Percentiles rank a stretch among this genome's conserved stretches.
These are phyloP conservation scores for Passer domesticus DNA, from an alignment of 2,113 vertebrate genomes.

Conservation along the genomic window DNA sequence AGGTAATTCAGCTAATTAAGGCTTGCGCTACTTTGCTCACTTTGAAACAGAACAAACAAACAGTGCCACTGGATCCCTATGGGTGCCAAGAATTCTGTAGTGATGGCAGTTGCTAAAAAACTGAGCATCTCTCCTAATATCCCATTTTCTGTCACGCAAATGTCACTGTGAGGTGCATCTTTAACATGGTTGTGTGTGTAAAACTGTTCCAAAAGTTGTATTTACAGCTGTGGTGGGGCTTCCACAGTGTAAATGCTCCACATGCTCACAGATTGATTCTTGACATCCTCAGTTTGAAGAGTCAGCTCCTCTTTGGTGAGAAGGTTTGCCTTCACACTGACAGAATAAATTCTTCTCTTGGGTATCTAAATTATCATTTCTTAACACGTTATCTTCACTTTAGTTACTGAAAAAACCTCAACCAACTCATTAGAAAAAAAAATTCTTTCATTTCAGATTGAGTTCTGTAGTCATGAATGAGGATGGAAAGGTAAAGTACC, in stretches of 20 bases:
- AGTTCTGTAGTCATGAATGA: neutral
- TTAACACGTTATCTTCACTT: neutral
- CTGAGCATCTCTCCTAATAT: neutral
- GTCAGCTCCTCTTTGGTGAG: neutral
- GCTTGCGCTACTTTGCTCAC: neutral
- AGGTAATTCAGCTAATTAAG: neutral
- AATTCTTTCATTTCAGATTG: neutral
- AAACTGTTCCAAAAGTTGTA: neutral
- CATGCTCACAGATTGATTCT: neutral
- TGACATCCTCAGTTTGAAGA: neutral
- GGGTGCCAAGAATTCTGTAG: neutral
- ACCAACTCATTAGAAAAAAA: neutral
- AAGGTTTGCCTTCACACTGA: neutral
- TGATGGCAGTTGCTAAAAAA: neutral
- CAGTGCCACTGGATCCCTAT: fast-evolving
- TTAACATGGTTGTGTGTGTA: neutral
- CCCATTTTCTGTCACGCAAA: neutral
- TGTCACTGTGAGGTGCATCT: neutral
- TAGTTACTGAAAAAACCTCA: neutral
- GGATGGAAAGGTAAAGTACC: neutral
- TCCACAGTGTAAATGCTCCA: neutral
- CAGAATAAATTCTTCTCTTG: neutral
- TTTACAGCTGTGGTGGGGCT: neutral
- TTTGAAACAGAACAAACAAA: neutral
- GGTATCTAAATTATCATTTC: neutral